These are phyloP conservation scores for Diglossa cyanea DNA, from an alignment of 2,797 vertebrate genomes.

Conservation along the genomic window DNA sequence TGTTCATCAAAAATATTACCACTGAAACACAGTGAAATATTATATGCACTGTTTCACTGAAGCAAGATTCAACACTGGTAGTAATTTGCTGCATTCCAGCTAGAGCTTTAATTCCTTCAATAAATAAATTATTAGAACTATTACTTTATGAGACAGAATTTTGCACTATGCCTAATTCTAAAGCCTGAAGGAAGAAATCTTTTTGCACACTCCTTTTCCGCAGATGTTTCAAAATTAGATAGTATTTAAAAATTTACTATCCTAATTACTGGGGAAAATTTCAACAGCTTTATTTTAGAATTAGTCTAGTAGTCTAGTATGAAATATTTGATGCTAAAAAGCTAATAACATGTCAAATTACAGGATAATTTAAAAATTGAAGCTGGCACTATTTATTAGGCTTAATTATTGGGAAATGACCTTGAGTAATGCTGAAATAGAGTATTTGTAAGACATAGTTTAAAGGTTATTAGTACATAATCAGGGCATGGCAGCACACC, in stretches of 20 bases:
- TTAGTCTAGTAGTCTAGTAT: background rate
- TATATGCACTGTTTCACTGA: background rate
- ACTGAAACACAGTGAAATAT: background rate
- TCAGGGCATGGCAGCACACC: background rate
- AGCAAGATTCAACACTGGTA: background rate
- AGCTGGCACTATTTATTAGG: background rate
- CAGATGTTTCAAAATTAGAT: slow-evolving; percentile 26
- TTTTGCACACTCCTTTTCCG: background rate
- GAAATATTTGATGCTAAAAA: background rate
- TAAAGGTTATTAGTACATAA: background rate
- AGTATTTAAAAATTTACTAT: slow-evolving; percentile 51
- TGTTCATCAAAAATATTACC: background rate
- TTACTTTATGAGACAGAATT: slow-evolving; percentile 6
- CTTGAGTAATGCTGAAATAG: background rate
- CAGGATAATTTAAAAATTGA: background rate
- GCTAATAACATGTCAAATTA: background rate
- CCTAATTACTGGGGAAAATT: background rate
- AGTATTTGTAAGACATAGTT: background rate
- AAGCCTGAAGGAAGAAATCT: slow-evolving; percentile 3
- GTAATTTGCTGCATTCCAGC: background rate
- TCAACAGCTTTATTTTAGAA: background rate
- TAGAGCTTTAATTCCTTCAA: background rate
- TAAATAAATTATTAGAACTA: slow-evolving; percentile 35
- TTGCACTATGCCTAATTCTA: background rate
- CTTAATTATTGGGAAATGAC: background rate